A percentile compares a stretch with the other conserved stretches of the same genome.
Evolutionary conservation across 2,888 invertebrate species (phyloP).

Genomic region (Leptinotarsa haldemani): DNA sequence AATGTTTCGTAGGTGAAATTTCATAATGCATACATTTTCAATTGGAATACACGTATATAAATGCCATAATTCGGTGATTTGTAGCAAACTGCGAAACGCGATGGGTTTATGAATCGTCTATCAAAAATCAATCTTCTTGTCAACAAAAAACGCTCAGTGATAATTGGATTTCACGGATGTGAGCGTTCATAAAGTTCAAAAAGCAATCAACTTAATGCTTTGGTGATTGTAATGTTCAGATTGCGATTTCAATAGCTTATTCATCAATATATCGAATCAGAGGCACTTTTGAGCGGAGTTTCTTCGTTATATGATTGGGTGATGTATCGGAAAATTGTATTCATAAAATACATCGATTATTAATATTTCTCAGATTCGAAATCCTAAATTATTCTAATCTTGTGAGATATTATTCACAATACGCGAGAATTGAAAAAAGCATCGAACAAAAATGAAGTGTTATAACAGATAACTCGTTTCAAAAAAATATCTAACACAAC

Average conservation of each 20-base stretch:
- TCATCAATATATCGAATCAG: background rate
- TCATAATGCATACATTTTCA: no score
- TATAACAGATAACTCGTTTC: no score
- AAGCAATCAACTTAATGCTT: conserved; percentile 9
- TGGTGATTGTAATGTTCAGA: background rate
- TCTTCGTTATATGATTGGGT: background rate
- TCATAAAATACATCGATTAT: background rate
- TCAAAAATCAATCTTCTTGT: background rate
- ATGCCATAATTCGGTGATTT: background rate
- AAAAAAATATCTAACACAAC: no score
- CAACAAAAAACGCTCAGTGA: background rate
- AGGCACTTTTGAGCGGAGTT: background rate
- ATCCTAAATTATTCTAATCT: no score
- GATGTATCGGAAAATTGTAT: background rate
- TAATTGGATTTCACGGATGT: conserved; percentile 10
- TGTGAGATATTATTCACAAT: no score
- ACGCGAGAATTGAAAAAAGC: no score
- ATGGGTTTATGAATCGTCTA: background rate
- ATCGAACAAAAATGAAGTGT: no score
- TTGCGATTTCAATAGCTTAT: background rate
- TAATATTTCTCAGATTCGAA: no score
- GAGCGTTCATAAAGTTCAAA: background rate
- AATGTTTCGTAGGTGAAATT: no score
- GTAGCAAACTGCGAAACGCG: background rate
- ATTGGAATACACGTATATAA: background rate